Evolutionary conservation across 2,113 vertebrate genomes (phyloP), one percentile per base, ranked within the genome.

Genomic region (Procavia capensis): DNA sequence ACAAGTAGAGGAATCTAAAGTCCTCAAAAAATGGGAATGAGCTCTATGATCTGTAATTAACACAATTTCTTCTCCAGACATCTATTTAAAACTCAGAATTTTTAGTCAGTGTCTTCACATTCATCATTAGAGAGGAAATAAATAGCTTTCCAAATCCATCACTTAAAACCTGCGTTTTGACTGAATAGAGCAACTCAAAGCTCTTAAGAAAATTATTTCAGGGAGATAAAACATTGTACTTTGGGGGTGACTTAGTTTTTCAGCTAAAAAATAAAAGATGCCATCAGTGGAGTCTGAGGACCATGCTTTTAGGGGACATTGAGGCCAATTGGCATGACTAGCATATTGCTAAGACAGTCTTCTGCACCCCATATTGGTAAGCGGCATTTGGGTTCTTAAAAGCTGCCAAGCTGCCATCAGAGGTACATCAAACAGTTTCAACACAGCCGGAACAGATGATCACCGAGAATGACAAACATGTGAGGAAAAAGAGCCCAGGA

Each of bases 151-250:
- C 79, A 93, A 84, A 91, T 57, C 57, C 43, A 64, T 93, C 91
- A 89, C 36, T 89, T 86, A 84, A 90, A 94, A 86, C 63, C 1
- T 82, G 36, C 36, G 63, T 92, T 93, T 93, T 92, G 85, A 95
- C 10, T 43, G 22, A 84, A 82, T 7, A 76, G 70, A 64, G 45
- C n/a, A 31, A 47, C 74, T 90, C 70, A 90, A 66, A 57, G 54
- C 54, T 97, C 82, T 97, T 91, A 95, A 83, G 57, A 11, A 96
- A 96, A 94, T 96, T 91, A 61, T 75, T 93, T 54, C 39, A 86
- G 86, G 16, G 7, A 82, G 19, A 88, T 90, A 82, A 83, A 95
- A 22, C 4, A 93, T 88, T 36, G 59, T 31, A 36, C 43, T 64
- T 43, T 1, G 29, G 4, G 10, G 54, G 5, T n/a, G n/a, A n/a